Evolutionary conservation across 2,888 invertebrate species (phyloP), one percentile per base, ranked within the genome.

Genomic region (Calephelis perditalis): DNA sequence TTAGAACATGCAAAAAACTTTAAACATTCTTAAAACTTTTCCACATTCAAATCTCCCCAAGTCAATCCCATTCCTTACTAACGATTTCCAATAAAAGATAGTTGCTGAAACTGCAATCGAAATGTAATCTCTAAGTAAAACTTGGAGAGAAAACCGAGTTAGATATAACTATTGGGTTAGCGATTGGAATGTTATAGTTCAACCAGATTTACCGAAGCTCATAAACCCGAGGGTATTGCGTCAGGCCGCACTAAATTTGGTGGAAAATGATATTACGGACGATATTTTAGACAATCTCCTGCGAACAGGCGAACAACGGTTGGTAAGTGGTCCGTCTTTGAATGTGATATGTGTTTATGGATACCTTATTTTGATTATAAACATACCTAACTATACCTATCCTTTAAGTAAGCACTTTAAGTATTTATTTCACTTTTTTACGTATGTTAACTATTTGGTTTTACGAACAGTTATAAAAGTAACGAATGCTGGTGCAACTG

Each of bases 231-330:
- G 56, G 36, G 40, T 55, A 56, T 63, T 58, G 43, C 57, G 61
- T 64, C 57, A 58, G 52, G 55, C 58, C 60, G 58, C 44, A 59
- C 63, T 58, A 60, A 64, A 61, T 62, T 47, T 62, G 62, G 40
- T 55, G 43, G 62, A 62, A 65, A 66, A 65, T 66, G 57, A 65
- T 63, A 64, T 65, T 66, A 61, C 45, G 36, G 43, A 60, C 57
- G 52, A 60, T 57, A 62, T 64, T 63, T 67, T 57, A 59, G 52
- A 55, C 46, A 47, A 57, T 65, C 64, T 62, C 43, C 11, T 62
- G 40, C 46, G 62, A 58, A 56, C 60, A 65, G 62, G 56, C 49
- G 57, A 65, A 65, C 55, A 60, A 66, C 45, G 15, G 37, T 59
- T 43, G 40, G 7, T 40, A 40, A 40, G 40, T 40, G 40, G 40